These are phyloP conservation scores for Hylaeus volcanicus DNA, from an alignment of 1,140 invertebrate genomes.

Conservation along the genomic window DNA sequence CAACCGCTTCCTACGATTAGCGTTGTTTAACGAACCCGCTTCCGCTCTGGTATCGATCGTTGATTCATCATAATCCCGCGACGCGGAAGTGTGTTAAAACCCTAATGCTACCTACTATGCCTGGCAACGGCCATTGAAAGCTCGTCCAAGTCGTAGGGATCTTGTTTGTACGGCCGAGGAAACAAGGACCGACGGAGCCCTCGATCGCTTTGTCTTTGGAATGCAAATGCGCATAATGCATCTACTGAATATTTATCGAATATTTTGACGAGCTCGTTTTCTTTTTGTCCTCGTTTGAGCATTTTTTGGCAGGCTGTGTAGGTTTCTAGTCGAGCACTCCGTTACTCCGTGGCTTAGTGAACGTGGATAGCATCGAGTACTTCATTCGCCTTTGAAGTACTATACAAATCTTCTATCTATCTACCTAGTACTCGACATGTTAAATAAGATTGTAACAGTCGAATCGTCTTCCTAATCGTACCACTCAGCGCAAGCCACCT, in stretches of 20 bases:
- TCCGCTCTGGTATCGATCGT: constrained; percentile 20
- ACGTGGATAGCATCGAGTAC: too few relatives aligned
- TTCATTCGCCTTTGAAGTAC: too few relatives aligned
- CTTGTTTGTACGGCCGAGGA: not conserved
- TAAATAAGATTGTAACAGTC: too few relatives aligned
- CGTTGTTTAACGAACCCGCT: constrained; percentile 35
- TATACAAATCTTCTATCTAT: too few relatives aligned
- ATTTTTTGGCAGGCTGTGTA: not conserved
- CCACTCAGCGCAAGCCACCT: too few relatives aligned
- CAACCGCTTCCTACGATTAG: constrained; percentile 20
- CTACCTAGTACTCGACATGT: too few relatives aligned
- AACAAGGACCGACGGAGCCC: not conserved
- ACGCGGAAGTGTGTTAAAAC: constrained; percentile 9
- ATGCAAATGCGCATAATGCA: constrained; percentile 26
- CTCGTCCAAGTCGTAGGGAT: not conserved
- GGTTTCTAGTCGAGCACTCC: too few relatives aligned
- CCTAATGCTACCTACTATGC: not conserved
- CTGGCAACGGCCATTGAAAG: constrained; percentile 13
- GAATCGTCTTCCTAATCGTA: too few relatives aligned
- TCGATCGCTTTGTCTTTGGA: not conserved
- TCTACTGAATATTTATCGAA: constrained; percentile 26
- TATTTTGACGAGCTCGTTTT: not conserved
- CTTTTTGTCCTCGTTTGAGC: not conserved
- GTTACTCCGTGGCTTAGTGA: too few relatives aligned
- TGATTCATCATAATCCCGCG: constrained; percentile 20